phyloP scores from a whole-genome alignment of 1,140 invertebrate species.

The Lepidotrigona ventralis region DNA sequence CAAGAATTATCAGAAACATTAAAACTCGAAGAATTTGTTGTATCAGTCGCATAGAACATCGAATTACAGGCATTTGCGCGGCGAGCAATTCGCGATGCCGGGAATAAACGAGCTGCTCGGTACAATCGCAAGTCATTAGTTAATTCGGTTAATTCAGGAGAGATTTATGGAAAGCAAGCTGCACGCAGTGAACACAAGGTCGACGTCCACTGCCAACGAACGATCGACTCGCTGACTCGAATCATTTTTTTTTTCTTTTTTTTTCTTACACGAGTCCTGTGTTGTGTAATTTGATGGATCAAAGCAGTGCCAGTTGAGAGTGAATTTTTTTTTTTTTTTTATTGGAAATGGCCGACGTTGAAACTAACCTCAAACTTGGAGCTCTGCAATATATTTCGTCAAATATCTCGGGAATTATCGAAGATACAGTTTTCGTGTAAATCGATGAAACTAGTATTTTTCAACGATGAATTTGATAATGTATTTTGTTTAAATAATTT shows the following conservation, averaged over 20 bases:
- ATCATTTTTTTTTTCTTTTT: not conserved
- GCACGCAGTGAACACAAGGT: constrained; percentile 9
- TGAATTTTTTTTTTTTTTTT: no score
- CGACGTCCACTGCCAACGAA: constrained; percentile 30
- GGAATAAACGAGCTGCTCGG: constrained; percentile 19
- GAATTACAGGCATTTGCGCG: not conserved
- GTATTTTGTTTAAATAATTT: no score
- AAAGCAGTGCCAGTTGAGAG: no score
- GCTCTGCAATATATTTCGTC: no score
- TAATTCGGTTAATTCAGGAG: constrained; percentile 41
- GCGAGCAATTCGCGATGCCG: not conserved
- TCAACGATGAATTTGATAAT: no score
- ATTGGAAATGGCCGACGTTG: no score
- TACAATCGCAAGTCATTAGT: constrained; percentile 24
- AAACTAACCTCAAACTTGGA: no score
- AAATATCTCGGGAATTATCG: no score
- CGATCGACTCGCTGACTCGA: not conserved
- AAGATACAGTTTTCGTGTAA: no score
- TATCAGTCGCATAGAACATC: not conserved
- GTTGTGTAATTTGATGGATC: no score
- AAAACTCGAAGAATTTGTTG: not conserved
- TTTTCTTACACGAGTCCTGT: no score
- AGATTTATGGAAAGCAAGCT: constrained; percentile 20
- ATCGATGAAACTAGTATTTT: no score
- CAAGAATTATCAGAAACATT: not conserved